phyloP scores from a whole-genome alignment of 2,113 vertebrate genomes.

The Rhynchomys soricoides region DNA sequence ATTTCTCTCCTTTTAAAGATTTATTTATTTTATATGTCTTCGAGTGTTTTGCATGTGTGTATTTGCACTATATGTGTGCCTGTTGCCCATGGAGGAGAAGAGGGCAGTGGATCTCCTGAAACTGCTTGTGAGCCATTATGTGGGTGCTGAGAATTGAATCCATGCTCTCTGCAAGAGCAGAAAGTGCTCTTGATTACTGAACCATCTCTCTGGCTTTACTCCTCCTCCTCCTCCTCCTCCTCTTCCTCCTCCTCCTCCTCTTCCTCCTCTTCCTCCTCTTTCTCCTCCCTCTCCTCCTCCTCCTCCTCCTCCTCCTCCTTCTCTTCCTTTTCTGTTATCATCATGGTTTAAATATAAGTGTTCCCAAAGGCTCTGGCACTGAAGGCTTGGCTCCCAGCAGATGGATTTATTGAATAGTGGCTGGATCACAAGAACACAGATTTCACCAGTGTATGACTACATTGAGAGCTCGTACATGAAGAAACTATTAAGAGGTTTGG shows the following conservation, averaged over 20 bases:
- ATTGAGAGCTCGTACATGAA: neutral
- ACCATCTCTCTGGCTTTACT: neutral
- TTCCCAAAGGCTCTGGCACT: neutral
- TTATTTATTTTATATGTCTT: neutral
- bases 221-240: neutral
- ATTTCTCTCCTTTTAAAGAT: neutral
- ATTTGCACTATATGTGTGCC: neutral
- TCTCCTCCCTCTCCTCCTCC: neutral
- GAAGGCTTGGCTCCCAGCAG: neutral
- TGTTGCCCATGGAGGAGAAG: neutral
- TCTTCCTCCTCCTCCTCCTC: neutral
- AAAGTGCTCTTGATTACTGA: neutral
- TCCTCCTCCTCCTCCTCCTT: neutral
- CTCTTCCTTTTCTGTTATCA: neutral
- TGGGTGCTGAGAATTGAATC: neutral
- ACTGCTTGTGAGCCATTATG: too few relatives aligned
- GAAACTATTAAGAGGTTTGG: neutral
- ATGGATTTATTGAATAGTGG: neutral
- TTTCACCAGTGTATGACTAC: neutral
- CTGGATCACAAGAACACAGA: neutral
- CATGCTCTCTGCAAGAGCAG: too few relatives aligned
- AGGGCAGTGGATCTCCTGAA: neutral
- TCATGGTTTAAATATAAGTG: neutral
- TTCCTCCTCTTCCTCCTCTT: too few relatives aligned
- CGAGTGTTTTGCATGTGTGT: neutral